Percentiles rank a stretch among this genome's conserved stretches.
Conservation (phyloP, 1,140 invertebrate species). For the Cecropterus lyciades region DNA sequence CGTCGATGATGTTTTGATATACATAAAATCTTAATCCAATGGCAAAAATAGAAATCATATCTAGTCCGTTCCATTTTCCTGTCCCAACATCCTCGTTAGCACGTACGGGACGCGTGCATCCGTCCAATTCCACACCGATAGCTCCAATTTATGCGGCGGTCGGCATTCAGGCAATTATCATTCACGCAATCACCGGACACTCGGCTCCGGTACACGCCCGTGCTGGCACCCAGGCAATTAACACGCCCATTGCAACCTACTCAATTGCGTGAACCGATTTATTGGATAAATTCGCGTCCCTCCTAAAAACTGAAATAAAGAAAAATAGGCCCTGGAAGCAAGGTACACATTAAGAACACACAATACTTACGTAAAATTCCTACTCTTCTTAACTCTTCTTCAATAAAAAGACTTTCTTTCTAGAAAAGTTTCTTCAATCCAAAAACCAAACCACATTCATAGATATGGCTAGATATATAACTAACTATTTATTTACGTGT, state of each 20-base stretch:
- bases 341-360: too few relatives aligned
- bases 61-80: conserved; percentile 24
- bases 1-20: too few relatives aligned
- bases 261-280: conserved; percentile 72
- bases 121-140: conserved; percentile 72
- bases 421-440: too few relatives aligned
- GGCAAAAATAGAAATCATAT: conserved; percentile 13
- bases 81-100: conserved; percentile 39
- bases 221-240: conserved; percentile 73
- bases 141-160: conserved; percentile 63
- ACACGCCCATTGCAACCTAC: conserved; percentile 75
- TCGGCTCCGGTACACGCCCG: conserved; percentile 46
- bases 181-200: conserved; percentile 66
- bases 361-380: too few relatives aligned
- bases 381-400: too few relatives aligned
- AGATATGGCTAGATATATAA: too few relatives aligned
- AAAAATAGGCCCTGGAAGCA: too few relatives aligned
- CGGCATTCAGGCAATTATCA: conserved; percentile 72
- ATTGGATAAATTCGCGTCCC: conserved; percentile 49
- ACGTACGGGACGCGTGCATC: conserved; percentile 57
- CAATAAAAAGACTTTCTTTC: too few relatives aligned
- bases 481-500: too few relatives aligned
- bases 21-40: too few relatives aligned
- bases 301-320: neutral
- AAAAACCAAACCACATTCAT: too few relatives aligned